Conservation (phyloP, 1,140 invertebrate genomes). For the Meteorus sp. region DNA sequence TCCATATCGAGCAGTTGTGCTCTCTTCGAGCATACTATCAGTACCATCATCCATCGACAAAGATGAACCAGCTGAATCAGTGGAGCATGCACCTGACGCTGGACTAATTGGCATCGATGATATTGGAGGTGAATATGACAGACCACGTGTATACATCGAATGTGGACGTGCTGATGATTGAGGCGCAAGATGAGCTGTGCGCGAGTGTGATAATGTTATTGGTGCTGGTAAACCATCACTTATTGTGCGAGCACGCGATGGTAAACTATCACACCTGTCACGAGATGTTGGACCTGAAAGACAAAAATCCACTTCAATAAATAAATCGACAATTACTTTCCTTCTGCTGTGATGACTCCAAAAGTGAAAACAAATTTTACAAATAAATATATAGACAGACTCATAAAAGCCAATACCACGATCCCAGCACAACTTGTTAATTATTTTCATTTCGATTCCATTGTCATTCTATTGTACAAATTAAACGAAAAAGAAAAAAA, state of each 20-base stretch:
- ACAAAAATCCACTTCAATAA: not conserved
- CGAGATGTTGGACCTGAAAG: constrained; percentile 59
- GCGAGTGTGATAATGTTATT: constrained; percentile 49
- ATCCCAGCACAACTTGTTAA: constrained; percentile 40
- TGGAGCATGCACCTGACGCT: constrained; percentile 64
- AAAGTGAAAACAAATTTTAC: constrained; percentile 6
- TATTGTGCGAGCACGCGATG: constrained; percentile 67
- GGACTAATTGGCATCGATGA: constrained; percentile 66
- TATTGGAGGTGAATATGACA: constrained; percentile 68
- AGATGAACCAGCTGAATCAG: constrained; percentile 72
- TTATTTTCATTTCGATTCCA: not conserved
- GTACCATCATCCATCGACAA: constrained; percentile 69
- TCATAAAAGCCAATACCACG: constrained; percentile 43
- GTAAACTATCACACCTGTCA: constrained; percentile 79
- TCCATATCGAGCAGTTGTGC: constrained; percentile 51
- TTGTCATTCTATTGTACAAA: not conserved
- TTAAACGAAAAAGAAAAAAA: no score
- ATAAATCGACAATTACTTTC: not conserved
- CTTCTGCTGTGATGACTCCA: no score
- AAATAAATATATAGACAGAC: constrained; percentile 1
- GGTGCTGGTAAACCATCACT: constrained; percentile 60
- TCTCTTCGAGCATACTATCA: constrained; percentile 49
- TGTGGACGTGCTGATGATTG: constrained; percentile 59
- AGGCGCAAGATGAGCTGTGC: constrained; percentile 42
- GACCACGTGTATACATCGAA: constrained; percentile 62